phyloP scores from a whole-genome alignment of 2,797 vertebrate genomes.

The Psittacula derbiana region DNA sequence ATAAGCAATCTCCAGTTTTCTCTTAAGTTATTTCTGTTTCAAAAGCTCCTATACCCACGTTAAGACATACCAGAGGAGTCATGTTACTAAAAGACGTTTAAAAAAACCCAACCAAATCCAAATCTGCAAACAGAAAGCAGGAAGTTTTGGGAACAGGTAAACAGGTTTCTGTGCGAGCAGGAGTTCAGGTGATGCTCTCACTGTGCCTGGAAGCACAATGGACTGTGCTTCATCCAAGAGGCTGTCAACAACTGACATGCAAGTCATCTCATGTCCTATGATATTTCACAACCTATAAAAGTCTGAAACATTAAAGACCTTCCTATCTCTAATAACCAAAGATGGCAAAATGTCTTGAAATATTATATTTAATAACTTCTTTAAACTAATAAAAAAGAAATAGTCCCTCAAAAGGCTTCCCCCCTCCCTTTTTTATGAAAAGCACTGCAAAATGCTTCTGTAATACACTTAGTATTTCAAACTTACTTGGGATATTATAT shows the following conservation, averaged over 20 bases:
- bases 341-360: background rate
- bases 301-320: background rate
- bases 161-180: background rate
- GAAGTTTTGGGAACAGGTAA: background rate
- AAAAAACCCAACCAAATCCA: background rate
- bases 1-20: background rate
- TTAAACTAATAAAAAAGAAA: background rate
- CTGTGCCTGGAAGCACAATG: background rate
- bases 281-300: background rate
- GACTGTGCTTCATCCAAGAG: background rate
- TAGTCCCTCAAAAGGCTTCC: background rate
- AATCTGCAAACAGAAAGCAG: background rate
- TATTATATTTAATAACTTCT: background rate
- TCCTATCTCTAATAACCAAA: background rate
- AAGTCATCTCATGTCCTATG: background rate
- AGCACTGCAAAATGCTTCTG: background rate
- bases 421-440: background rate
- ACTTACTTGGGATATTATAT: background rate
- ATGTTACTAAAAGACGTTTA: background rate
- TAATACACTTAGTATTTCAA: background rate
- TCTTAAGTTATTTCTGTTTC: background rate
- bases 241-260: background rate
- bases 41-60: background rate
- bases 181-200: background rate
- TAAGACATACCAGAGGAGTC: background rate